Evolutionary conservation across 2,888 invertebrate species (phyloP), one percentile per base, ranked within the genome.

Genomic region (Cryptus armator): DNA sequence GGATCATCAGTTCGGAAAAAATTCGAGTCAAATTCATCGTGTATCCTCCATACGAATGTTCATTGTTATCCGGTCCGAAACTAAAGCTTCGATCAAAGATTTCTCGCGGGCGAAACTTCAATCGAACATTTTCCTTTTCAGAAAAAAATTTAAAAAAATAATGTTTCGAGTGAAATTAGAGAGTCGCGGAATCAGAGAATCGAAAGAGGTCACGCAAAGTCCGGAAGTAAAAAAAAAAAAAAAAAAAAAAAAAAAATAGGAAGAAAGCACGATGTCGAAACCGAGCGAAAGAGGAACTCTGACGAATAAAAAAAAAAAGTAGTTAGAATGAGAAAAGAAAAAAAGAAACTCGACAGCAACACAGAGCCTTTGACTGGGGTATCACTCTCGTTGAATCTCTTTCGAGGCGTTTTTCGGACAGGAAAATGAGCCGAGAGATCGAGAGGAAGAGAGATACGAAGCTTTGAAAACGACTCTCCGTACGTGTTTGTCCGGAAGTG

Each of bases 401-500:
- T 16, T 4, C 19, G 74, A 2, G 46, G 14, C n/a, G 6, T 62
- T 74, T 74, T 62, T 74, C 62, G 29, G 14, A 14, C 62, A n/a
- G 6, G 2, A 29, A 29, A 32, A 6, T 74, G 29, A 29, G 24
- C 59, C 9, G 1, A 3, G 68, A 19, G 9, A 16, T 16, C 5
- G 66, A 14, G 43, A 56, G 46, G 16, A 32, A 46, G 74, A 10
- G 9, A 2, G 37, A 9, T 0, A 7, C 37, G 37, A 43, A 9
- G 51, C 51, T 51, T 59, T 12, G 66, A 68, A 44, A 83, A 83
- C n/a, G 59, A 62, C 59, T 78, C 12, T 67, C 16, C 43, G 48
- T 19, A 83, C 67, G 67, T 77, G 66, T 72, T 53, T 43, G n/a
- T 48, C 29, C 46, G 66, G 66, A 66, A 77, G 32, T 64, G 56